Percentiles rank a stretch among this genome's conserved stretches.
These are phyloP conservation scores for Albula goreensis DNA, from an alignment of 2,113 vertebrate genomes.

Conservation along the genomic window DNA sequence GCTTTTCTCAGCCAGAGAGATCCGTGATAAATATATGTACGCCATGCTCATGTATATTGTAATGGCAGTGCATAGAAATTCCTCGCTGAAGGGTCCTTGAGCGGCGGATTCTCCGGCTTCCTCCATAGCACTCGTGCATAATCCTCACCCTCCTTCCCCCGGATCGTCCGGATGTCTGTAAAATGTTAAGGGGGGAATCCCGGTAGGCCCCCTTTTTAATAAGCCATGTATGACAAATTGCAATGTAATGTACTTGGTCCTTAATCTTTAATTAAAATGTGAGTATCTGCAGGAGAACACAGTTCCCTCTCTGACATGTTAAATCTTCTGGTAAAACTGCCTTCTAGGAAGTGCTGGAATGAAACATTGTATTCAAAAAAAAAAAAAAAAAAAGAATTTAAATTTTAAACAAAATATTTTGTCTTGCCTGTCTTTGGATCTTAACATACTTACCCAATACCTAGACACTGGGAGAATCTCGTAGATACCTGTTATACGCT, in stretches of 20 bases:
- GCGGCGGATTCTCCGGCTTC: background rate
- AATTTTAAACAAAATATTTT: constrained; percentile 58
- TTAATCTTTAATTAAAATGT: constrained; percentile 92
- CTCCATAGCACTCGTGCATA: constrained; percentile 51
- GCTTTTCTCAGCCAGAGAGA: background rate
- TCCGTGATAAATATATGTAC: background rate
- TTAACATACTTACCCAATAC: constrained; percentile 80
- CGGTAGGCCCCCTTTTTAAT: constrained; percentile 86
- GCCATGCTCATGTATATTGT: background rate
- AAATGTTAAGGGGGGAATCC: constrained; percentile 81
- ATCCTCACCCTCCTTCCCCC: constrained; percentile 76
- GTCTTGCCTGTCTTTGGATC: constrained; percentile 63
- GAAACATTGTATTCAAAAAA: constrained; percentile 70
- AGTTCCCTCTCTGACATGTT: constrained; percentile 85
- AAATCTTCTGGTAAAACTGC: constrained; percentile 91
- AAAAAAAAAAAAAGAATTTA: background rate
- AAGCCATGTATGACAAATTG: constrained; percentile 90
- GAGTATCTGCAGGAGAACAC: constrained; percentile 82
- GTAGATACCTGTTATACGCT: constrained; percentile 88
- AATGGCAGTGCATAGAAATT: background rate
- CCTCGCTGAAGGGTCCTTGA: background rate
- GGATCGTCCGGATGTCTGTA: constrained; percentile 81
- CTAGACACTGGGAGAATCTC: constrained; percentile 85
- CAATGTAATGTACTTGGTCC: constrained; percentile 87
- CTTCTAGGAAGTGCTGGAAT: constrained; percentile 82